A percentile compares a stretch with the other conserved stretches of the same genome.
Evolutionary conservation across 2,888 invertebrate genomes (phyloP).

Genomic region (Limnephilus auricula): DNA sequence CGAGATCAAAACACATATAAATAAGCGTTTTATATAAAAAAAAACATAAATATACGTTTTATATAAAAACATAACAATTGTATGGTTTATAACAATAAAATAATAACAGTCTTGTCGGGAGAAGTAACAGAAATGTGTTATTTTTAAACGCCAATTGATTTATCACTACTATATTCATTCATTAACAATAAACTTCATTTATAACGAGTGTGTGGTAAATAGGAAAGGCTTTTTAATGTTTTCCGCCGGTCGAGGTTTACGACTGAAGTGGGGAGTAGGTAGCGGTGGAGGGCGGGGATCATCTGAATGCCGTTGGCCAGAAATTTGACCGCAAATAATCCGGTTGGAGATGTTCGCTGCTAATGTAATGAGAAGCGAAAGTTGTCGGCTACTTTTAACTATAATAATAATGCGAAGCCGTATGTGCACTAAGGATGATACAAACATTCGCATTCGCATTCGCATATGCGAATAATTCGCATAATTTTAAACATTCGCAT

Average conservation of each 20-base stretch:
- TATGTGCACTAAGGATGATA: no score
- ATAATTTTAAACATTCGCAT: no score
- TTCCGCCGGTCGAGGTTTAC: not conserved
- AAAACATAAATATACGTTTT: no score
- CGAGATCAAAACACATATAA: no score
- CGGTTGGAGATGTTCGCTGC: conserved; percentile 29
- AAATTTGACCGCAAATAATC: conserved; percentile 54
- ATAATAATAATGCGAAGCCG: not conserved
- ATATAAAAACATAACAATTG: no score
- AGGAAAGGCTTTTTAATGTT: conserved; percentile 2
- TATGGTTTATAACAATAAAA: no score
- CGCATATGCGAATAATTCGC: no score
- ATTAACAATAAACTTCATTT: not conserved
- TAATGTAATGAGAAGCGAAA: conserved; percentile 44
- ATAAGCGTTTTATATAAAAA: no score
- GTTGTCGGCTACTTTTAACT: conserved; percentile 8
- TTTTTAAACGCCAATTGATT: no score
- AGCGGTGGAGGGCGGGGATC: not conserved
- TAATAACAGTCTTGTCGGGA: not conserved
- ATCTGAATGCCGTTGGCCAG: conserved; percentile 22
- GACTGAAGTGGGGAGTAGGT: not conserved
- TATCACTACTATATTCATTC: not conserved
- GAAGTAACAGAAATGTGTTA: not conserved
- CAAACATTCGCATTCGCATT: no score
- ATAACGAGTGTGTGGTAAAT: not conserved